Conservation (phyloP, 2,797 vertebrate species). For the Rhabdophis nuchalis region DNA sequence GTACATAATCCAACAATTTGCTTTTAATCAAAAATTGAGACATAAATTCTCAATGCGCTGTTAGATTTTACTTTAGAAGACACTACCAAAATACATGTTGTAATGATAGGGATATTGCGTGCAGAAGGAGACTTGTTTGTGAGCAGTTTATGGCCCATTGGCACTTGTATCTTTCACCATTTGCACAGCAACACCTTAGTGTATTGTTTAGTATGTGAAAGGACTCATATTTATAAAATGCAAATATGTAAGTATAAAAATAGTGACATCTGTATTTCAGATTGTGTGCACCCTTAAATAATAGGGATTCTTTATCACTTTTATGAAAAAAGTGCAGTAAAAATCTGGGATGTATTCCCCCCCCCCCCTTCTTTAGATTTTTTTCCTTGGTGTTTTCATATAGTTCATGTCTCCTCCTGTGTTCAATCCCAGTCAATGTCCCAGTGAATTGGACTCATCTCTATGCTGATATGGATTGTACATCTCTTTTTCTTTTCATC, state of each 20-base stretch:
- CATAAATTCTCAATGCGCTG: accelerated
- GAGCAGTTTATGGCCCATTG: conserved; percentile 34
- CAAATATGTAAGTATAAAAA: conserved; percentile 57
- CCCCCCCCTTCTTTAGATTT: conserved; percentile 48
- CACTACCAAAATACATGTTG: conserved; percentile 32
- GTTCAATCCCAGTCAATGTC: conserved; percentile 35
- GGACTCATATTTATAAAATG: conserved; percentile 43
- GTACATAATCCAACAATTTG: background rate
- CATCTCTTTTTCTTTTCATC: background rate
- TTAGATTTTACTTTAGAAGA: conserved; percentile 24
- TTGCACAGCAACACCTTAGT: conserved; percentile 53
- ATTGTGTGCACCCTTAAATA: conserved; percentile 48
- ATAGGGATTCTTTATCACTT: conserved; percentile 49
- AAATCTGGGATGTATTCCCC: conserved; percentile 60
- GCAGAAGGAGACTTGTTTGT: conserved; percentile 23
- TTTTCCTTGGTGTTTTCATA: conserved; percentile 39
- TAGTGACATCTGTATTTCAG: conserved; percentile 59
- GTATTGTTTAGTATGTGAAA: conserved; percentile 54
- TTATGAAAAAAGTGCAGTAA: conserved; percentile 51
- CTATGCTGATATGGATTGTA: conserved; percentile 33
- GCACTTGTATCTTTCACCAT: conserved; percentile 32
- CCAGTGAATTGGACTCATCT: background rate
- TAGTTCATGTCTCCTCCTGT: conserved; percentile 36
- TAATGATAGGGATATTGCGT: conserved; percentile 26
- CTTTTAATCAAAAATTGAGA: background rate